Base-by-base conservation (phyloP, 1,140 invertebrate species). In the Tetramorium simillimum region DNA sequence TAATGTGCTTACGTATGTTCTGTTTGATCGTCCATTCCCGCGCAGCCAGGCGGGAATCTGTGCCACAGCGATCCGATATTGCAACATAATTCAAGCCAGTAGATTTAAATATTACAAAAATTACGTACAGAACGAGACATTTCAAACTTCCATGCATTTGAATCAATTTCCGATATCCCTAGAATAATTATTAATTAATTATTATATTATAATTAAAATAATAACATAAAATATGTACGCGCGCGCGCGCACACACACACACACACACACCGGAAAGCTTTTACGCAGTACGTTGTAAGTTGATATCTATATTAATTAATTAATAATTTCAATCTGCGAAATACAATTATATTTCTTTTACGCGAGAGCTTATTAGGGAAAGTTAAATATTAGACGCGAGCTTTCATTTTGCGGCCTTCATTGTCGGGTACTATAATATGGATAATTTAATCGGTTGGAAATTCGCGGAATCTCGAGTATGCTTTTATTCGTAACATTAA, bases 1-100 rank as follows among this genome's bases (percentile, higher is more conserved):
- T 88, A 86, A 88, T 75, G 67, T 70, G 87, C 75, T 88, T 86
- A 88, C 67, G 85, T 86, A 88, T 86, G 85, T 62, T 18, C 56
- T 51, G 43, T 65, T 56, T 51, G 10, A 81, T 86, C 73, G 73
- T 58, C 28, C 21, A 72, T 76, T 18, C 56, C n/a, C 46, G 16
- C 24, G 63, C 28, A 28, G 14, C 2, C 16, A 24, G 16, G 14
- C 33, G 58, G 43, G 82, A 62, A 73, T 84, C 18, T 73, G 40
- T 49, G 53, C 12, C 53, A 46, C 12, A n/a, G 24, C 53, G 60
- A 65, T 65, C 43, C 46, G 12, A 73, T 72, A 72, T 14, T 18
- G 65, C 37, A 43, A 81, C 24, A 28, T 70, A 58, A 51, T 72
- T 72, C 24, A 62, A 43, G 10, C 16, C 14, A n/a, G n/a, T 16